Percentiles rank a stretch among this genome's conserved stretches.
Conservation (phyloP, 2,113 vertebrate genomes). For the Ondatra zibethicus region DNA sequence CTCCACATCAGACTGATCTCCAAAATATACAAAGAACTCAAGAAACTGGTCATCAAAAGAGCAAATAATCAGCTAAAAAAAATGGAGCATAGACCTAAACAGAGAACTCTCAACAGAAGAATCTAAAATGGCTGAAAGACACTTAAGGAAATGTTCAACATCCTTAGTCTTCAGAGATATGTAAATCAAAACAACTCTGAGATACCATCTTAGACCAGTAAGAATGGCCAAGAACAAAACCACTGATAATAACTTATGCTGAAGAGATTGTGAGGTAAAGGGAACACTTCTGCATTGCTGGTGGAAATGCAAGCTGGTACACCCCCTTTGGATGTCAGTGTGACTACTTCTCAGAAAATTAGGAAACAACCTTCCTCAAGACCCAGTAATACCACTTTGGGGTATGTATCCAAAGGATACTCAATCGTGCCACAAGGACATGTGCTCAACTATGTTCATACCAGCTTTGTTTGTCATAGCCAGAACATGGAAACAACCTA, state of each 20-base stretch:
- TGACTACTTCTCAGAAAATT: background rate
- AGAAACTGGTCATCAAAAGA: too few relatives aligned
- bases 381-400: background rate
- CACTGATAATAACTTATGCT: background rate
- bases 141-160: background rate
- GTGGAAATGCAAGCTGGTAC: background rate
- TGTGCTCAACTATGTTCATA: background rate
- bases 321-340: background rate
- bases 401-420: background rate
- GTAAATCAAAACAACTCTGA: background rate
- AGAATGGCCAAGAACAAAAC: background rate
- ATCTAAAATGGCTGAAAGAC: background rate
- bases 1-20: too few relatives aligned
- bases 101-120: background rate
- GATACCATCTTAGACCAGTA: background rate
- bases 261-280: too few relatives aligned
- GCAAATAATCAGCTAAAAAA: too few relatives aligned
- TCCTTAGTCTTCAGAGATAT: background rate
- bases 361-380: background rate
- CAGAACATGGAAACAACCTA: background rate
- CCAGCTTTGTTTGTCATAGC: too few relatives aligned
- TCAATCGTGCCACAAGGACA: background rate
- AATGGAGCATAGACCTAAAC: background rate
- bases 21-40: too few relatives aligned
- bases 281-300: too few relatives aligned